phyloP scores from a whole-genome alignment of 2,888 invertebrate genomes.

The Drosophila neotestacea region DNA sequence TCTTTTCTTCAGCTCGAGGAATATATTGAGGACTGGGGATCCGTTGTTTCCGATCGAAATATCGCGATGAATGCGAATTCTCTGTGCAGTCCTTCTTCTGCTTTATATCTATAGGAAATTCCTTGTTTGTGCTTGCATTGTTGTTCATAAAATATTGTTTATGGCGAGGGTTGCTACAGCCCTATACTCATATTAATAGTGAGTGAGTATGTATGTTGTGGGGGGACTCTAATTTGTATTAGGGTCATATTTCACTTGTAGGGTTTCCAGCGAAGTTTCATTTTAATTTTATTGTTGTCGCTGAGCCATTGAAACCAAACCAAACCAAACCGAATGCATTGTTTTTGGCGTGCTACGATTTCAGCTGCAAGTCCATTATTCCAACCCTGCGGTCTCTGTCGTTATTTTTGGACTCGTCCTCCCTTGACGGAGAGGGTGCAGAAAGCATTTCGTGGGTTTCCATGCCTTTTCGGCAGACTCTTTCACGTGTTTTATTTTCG shows the following conservation, averaged over 20 bases:
- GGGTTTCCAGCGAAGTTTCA: conserved; percentile 83
- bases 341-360: conserved; percentile 34
- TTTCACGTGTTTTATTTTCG: conserved; percentile 20
- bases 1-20: neutral
- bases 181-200: neutral
- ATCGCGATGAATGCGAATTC: conserved; percentile 10
- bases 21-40: neutral
- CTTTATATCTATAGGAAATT: conserved; percentile 15
- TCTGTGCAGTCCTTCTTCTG: conserved; percentile 17
- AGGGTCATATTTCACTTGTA: conserved; percentile 84
- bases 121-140: conserved; percentile 33
- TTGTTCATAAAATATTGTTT: conserved; percentile 51
- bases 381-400: conserved; percentile 62
- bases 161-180: conserved; percentile 63
- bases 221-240: conserved; percentile 76
- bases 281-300: conserved; percentile 77
- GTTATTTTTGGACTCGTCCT: conserved; percentile 30
- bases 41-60: conserved; percentile 7
- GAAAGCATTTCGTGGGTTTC: conserved; percentile 60
- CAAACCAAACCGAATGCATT: conserved; percentile 29
- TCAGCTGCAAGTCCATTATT: conserved; percentile 33
- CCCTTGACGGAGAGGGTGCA: conserved; percentile 30
- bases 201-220: conserved; percentile 10
- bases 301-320: conserved; percentile 42
- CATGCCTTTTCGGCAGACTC: conserved; percentile 40